Base-by-base conservation (phyloP, 1,140 invertebrate species). In the Prorops nasuta region DNA sequence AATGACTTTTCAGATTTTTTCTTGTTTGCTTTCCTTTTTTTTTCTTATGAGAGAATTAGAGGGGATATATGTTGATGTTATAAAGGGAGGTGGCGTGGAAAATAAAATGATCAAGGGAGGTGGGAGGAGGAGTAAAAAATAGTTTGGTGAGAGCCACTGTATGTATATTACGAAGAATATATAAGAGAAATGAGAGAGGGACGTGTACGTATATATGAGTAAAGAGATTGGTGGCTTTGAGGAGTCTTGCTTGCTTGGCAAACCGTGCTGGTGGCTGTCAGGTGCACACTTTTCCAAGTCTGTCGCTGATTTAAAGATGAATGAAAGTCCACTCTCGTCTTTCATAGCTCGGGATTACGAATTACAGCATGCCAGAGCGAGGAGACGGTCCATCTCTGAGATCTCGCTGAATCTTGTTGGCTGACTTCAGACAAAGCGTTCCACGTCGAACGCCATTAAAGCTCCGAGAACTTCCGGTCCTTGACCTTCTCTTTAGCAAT, bases 301-400 rank as follows among this genome's bases (percentile, higher is more conserved):
- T 58, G 56, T 40, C 53, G 54, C 46, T 58, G 51, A 58, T 58
- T 58, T 58, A 58, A 54, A 58, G 39, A 52, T 44, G 54, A 57
- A 60, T 60, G 51, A 60, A 54, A 56, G 47, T 60, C 54, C 51
- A 54, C 46, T 54, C 51, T 45, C 37, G 28, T 48, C 32, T 34
- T 31, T 28, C 35, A 22, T 19, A 10, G 22, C 34, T 34, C 18
- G 12, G 18, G 18, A 19, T 40, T 40, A 21, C 38, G 38, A 40
- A 4, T 14, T 40, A 22, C 38, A 21, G 21, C 21, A 4, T 10
- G 24, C 24, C 10, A 4, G 24, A 28, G 4, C 4, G 24, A 28
- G 24, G n/a, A n/a, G n/a, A n/a, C n/a, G n/a, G n/a, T n/a, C n/a
- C n/a, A n/a, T n/a, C n/a, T n/a, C n/a, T n/a, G n/a, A n/a, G n/a